phyloP scores from a whole-genome alignment of 2,797 vertebrate species.

The Trichosurus vulpecula region DNA sequence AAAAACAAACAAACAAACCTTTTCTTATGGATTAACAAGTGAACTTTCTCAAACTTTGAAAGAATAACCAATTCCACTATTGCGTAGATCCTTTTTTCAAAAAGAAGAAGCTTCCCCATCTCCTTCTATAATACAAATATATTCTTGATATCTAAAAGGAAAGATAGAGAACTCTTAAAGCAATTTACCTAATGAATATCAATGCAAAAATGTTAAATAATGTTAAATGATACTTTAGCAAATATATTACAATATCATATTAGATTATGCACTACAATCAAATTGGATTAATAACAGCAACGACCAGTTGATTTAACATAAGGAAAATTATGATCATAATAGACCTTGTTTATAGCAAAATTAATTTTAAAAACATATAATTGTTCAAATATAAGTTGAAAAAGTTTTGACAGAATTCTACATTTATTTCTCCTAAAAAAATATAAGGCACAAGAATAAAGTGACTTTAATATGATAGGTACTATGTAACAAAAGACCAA shows the following conservation, averaged over 20 bases:
- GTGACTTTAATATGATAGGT: neutral
- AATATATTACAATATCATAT: neutral
- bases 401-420: neutral
- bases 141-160: neutral
- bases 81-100: neutral
- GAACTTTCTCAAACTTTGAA: neutral
- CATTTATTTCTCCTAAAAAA: neutral
- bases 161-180: neutral
- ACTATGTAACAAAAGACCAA: neutral
- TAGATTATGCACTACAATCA: neutral
- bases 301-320: neutral
- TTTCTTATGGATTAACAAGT: neutral
- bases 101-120: neutral
- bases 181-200: neutral
- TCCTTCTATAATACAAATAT: neutral
- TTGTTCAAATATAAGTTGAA: too few species aligned
- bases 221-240: neutral
- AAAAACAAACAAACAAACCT: neutral
- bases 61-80: neutral
- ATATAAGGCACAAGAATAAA: neutral
- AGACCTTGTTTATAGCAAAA: too few species aligned
- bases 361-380: too few species aligned
- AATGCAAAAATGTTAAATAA: neutral
- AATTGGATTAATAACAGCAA: neutral
- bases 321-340: neutral